Conservation (phyloP, 2,113 vertebrate genomes). For the Platysteira castanea region DNA sequence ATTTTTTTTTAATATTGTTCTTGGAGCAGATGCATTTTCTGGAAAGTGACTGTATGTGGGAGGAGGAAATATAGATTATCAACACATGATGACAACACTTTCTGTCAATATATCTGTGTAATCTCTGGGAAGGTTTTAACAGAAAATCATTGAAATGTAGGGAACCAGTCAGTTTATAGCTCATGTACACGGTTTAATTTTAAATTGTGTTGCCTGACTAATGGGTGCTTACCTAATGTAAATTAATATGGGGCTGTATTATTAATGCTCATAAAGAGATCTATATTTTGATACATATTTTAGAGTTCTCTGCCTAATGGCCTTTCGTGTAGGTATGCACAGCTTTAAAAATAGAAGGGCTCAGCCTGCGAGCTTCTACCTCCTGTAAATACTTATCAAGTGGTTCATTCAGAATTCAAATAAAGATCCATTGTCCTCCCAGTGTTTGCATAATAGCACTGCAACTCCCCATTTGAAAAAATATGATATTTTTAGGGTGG, state of each 20-base stretch:
- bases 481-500: neutral
- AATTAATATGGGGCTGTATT: neutral
- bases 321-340: neutral
- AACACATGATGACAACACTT: neutral
- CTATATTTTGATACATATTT: neutral
- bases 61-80: conserved; percentile 37
- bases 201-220: neutral
- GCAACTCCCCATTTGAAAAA: neutral
- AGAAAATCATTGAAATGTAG: neutral
- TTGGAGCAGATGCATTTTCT: conserved; percentile 39
- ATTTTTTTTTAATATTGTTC: neutral
- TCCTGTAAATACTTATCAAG: conserved; percentile 40
- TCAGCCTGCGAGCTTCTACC: neutral
- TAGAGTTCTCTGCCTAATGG: neutral
- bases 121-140: neutral
- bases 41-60: conserved; percentile 2
- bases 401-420: conserved; percentile 39
- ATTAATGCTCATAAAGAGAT: neutral
- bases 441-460: neutral
- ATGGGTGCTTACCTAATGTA: neutral
- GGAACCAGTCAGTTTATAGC: neutral
- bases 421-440: conserved; percentile 30
- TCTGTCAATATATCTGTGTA: conserved; percentile 20
- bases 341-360: conserved; percentile 15
- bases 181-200: neutral